Base-by-base conservation (phyloP, 2,113 vertebrate species). In the Aspiorhynchus laticeps region DNA sequence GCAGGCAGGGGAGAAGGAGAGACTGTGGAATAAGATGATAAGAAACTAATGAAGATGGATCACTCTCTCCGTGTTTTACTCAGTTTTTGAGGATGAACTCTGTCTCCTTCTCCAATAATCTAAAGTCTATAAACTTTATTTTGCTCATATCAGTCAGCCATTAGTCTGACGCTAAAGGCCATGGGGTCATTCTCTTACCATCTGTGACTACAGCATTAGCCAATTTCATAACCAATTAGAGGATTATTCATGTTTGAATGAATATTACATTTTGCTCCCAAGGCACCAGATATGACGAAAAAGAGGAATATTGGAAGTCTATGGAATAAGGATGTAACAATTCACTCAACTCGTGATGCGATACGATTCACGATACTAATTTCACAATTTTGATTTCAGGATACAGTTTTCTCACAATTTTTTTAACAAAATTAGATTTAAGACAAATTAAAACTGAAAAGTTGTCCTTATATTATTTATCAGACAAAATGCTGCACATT, bases 31-130 rank as follows among this genome's bases (percentile, higher is more conserved):
- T 14, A 46, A 46, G 36, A 26, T 53, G 51, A 59, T 61, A 78
- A 89, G 67, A 74, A 78, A 78, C 63, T 86, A 83, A 89, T 87
- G 86, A 86, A 86, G 86, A 89, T 75, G 74, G 65, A 86, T 87
- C 21, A 41, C 43, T 41, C 67, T 51, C 48, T 51, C 48, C 21
- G 1, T 51, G 79, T 76, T 53, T 85, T 38, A 84, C 84, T 86
- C 88, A 31, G 24, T 74, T 33, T 85, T 17, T 19, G 33, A 73
- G 79, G 71, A 86, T 79, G 84, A 83, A 87, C 71, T 85, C 81
- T 36, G 53, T 83, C 38, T 10, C 28, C 7, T 21, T 81, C 85
- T 84, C 71, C 80, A 77, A 85, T 31, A 71, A 75, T 78, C 51
- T 59, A 65, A 84, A 67, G 82, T 87, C 87, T 59, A 85, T 51